Evolutionary conservation across 2,888 invertebrate genomes (phyloP), one percentile per base, ranked within the genome.

Genomic region (Caradrina clavipalpis): DNA sequence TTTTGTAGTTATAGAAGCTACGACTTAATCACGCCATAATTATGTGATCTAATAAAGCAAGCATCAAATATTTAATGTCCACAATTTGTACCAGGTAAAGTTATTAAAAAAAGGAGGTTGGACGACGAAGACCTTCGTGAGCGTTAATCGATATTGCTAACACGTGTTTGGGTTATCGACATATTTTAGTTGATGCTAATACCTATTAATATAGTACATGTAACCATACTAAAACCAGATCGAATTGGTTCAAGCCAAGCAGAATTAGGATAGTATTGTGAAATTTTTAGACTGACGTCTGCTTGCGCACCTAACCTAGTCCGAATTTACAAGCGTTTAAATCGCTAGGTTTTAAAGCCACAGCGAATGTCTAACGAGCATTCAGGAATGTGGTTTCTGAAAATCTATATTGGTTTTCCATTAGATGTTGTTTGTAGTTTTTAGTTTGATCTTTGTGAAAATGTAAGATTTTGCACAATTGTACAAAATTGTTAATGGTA

Each of bases 81-180:
- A 53, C 45, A 42, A 50, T 5, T 35, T 10, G 22, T 35, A n/a
- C 4, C n/a, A 13, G 17, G 15, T 6, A 17, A 45, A n/a, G 21
- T n/a, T 15, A 21, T 17, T 39, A 59, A 56, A 51, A 64, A 69
- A 74, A 8, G 26, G 13, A 49, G 42, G 7, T 45, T 47, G 42
- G 21, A n/a, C 26, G 35, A 62, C 67, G 21, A n/a, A 35, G 35
- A 62, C 67, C 68, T 80, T 71, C 62, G 2, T n/a, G 53, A 51
- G 64, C 49, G 76, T 53, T 76, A 71, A 80, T 80, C 58, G 13
- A 56, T 61, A 35, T 8, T 39, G 47, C 54, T 61, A 50, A 67
- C 53, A 64, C 47, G 2, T 21, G 42, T 39, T 15, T 45, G 45
- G 45, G 17, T 22, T 31, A 6, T 35, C 54, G 64, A 67, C 39